Evolutionary conservation across 1,140 invertebrate genomes (phyloP), one percentile per base, ranked within the genome.

Genomic region (Bombus terrestris): DNA sequence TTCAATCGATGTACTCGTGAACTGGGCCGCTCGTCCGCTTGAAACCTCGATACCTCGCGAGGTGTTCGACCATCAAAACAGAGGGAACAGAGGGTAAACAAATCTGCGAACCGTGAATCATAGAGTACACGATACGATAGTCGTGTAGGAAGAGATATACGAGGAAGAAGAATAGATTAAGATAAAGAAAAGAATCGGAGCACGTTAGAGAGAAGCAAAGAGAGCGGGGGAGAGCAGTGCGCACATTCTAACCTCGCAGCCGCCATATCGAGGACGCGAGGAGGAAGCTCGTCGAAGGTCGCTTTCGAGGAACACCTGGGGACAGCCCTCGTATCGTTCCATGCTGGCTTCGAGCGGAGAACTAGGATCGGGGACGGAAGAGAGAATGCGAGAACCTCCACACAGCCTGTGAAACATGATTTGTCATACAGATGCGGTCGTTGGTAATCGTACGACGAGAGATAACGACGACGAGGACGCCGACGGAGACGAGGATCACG

Each of bases 401-500:
- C 82, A 91, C 84, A 92, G 89, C 66, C 89, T 90, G 94, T 94
- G 94, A 95, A 78, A 93, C 94, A 94, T 94, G 93, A 93, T 92
- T 94, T 92, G 93, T 92, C 88, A 93, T 90, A 91, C 92, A 91
- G 89, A 93, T 93, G 93, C 89, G 82, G 89, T 87, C 89, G 90
- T 85, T 91, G 92, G 91, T 92, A 92, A 92, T 89, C 88, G 90
- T 92, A 92, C 92, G 91, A 93, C 90, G 90, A 92, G 91, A 92
- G 88, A 92, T 47, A 78, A 88, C 75, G 86, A 91, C 66, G 74
- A 87, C 83, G 86, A 91, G 81, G 89, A 91, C 79, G 77, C 88
- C 39, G 90, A 88, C 66, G 81, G 86, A 13, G 90, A 91, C 37
- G 88, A 90, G 2, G 86, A 90, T 2, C 87, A 86, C 43, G 87